Base-by-base conservation (phyloP, 2,113 vertebrate species). In the Hippoglossus stenolepis region DNA sequence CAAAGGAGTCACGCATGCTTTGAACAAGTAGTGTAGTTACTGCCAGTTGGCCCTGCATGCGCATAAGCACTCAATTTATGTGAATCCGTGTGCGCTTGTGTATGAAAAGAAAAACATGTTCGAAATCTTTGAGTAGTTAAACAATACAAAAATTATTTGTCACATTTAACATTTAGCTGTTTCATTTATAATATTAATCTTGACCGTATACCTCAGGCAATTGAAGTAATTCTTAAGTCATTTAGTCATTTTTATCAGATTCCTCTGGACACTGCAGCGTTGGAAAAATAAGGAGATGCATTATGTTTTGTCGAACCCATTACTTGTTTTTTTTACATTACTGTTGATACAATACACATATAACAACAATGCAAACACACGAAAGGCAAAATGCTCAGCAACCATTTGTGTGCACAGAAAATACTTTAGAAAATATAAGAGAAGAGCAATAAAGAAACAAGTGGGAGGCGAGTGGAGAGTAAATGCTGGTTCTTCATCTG, bases 11-110 rank as follows among this genome's bases (percentile, higher is more conserved):
- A 26, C 12, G 23, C 20, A 38, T 45, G 38, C 65, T 51, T 73
- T 62, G 9, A 83, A 56, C 23, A 65, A 67, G 24, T 24, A 73
- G 3, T 65, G 23, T 24, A 62, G 38, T 75, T 63, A 58, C 21
- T 77, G 54, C 66, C n/a, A 47, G 24, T 63, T 70, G 43, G 71
- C 35, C 35, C 35, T 38, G 35, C 35, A 38, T 38, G 8, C 9
- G 35, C 2, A 38, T 8, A 49, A 62, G 35, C 11, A 68, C 47
- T 70, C 28, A 70, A 15, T 57, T 73, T 38, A 38, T 38, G 9
- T 0, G 35, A 38, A 38, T 38, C 35, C 28, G 28, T 10, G 9
- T 8, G 10, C 63, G 6, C 54, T 49, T 79, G 5, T 20, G 9
- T 60, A 9, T 60, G 56, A 24, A 4, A 26, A 60, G 20, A 54